phyloP scores from a whole-genome alignment of 2,113 vertebrate genomes.

The Hiodon tergisus region DNA sequence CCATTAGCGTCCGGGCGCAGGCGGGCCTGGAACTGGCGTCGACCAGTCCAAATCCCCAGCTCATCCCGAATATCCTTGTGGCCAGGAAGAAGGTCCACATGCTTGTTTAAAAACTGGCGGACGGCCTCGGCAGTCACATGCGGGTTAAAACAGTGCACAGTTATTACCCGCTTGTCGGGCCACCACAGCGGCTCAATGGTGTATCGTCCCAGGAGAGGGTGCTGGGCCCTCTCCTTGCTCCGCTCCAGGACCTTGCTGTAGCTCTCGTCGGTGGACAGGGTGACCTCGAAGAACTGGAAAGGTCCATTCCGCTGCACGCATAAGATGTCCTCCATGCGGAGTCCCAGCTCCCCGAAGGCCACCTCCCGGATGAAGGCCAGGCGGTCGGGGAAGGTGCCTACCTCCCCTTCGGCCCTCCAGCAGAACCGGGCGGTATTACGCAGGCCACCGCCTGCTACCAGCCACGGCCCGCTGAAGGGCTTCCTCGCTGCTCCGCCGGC shows the following conservation, averaged over 20 bases:
- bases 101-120: neutral
- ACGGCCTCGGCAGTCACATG: neutral
- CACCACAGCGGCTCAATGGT: neutral
- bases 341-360: neutral
- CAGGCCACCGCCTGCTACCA: neutral
- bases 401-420: neutral
- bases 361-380: neutral
- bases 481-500: neutral
- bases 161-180: neutral
- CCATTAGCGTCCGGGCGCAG: neutral
- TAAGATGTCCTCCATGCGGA: neutral
- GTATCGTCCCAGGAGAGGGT: neutral
- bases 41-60: neutral
- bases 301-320: neutral
- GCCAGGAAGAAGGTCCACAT: neutral
- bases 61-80: neutral
- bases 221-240: neutral
- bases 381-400: neutral
- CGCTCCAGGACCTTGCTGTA: neutral
- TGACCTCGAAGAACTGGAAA: neutral
- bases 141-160: neutral
- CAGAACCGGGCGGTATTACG: neutral
- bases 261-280: neutral
- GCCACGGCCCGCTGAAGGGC: slow-evolving; percentile 1
- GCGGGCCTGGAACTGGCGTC: neutral